Evolutionary conservation across 1,140 invertebrate genomes (phyloP).

Genomic region (Hyles vespertilio): DNA sequence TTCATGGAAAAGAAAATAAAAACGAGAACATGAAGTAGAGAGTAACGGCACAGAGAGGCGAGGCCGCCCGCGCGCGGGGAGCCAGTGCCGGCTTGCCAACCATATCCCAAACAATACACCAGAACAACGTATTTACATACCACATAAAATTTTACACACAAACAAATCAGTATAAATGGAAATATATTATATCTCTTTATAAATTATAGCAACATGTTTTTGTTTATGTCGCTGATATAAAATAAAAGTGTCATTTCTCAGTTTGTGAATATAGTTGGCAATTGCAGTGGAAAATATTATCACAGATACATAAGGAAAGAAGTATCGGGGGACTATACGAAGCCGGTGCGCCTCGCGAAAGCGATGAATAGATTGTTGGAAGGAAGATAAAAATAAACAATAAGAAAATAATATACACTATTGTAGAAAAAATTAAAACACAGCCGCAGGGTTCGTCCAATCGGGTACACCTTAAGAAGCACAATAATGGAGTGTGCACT

Average conservation of each 20-base stretch:
- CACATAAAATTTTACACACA: too few species aligned
- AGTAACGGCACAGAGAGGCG: conserved; percentile 48
- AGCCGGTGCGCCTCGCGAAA: conserved; percentile 66
- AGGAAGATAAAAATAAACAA: conserved; percentile 42
- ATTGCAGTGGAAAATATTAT: conserved; percentile 40
- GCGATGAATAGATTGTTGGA: conserved; percentile 51
- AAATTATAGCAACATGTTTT: too few species aligned
- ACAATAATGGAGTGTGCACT: conserved; percentile 73
- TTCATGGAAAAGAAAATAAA: conserved; percentile 83
- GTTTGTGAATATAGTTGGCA: conserved; percentile 41
- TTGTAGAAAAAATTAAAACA: conserved; percentile 43
- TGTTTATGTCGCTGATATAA: too few species aligned
- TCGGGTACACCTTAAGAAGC: conserved; percentile 59
- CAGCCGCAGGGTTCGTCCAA: conserved; percentile 62
- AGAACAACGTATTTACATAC: too few species aligned
- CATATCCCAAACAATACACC: too few species aligned
- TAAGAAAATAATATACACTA: conserved; percentile 52
- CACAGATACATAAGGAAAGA: conserved; percentile 32
- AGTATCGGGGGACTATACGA: conserved; percentile 44
- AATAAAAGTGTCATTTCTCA: background rate
- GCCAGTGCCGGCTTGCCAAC: too few species aligned
- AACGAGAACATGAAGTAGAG: conserved; percentile 72
- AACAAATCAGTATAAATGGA: too few species aligned
- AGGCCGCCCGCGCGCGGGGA: too few species aligned
- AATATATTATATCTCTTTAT: too few species aligned